Evolutionary conservation across 2,888 invertebrate species (phyloP).

Genomic region (Oligia fasciuncula): DNA sequence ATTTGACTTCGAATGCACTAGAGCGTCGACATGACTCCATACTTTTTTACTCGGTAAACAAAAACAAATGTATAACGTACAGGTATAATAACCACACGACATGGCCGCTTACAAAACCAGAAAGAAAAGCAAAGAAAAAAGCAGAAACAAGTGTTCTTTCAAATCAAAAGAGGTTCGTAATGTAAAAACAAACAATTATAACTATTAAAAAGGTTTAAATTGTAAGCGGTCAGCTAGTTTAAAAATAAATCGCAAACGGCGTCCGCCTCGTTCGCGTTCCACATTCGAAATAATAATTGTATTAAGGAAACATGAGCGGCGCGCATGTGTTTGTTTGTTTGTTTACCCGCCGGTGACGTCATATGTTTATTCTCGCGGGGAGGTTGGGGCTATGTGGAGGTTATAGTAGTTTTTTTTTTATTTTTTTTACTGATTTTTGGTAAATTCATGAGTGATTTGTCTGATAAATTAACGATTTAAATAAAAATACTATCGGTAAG

Average conservation of each 20-base stretch:
- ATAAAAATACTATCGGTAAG: background rate
- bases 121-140: constrained; percentile 36
- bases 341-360: constrained; percentile 90
- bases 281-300: constrained; percentile 90
- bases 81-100: constrained; percentile 28
- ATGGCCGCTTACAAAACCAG: constrained; percentile 44
- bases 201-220: constrained; percentile 56
- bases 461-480: background rate
- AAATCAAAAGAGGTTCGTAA: constrained; percentile 56
- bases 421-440: constrained; percentile 42
- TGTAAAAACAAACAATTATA: constrained; percentile 55
- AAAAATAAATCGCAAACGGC: constrained; percentile 70
- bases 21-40: constrained; percentile 38
- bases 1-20: constrained; percentile 27
- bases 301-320: constrained; percentile 90
- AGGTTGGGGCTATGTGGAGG: constrained; percentile 70
- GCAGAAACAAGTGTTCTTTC: constrained; percentile 43
- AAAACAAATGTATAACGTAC: constrained; percentile 45
- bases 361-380: constrained; percentile 90
- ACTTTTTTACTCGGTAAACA: constrained; percentile 44
- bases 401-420: constrained; percentile 49
- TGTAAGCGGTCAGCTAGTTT: constrained; percentile 62
- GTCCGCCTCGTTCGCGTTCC: constrained; percentile 84
- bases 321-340: constrained; percentile 91
- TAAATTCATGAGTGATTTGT: background rate